Evolutionary conservation across 2,113 vertebrate species (phyloP).

Genomic region (Mormoops blainvillei): DNA sequence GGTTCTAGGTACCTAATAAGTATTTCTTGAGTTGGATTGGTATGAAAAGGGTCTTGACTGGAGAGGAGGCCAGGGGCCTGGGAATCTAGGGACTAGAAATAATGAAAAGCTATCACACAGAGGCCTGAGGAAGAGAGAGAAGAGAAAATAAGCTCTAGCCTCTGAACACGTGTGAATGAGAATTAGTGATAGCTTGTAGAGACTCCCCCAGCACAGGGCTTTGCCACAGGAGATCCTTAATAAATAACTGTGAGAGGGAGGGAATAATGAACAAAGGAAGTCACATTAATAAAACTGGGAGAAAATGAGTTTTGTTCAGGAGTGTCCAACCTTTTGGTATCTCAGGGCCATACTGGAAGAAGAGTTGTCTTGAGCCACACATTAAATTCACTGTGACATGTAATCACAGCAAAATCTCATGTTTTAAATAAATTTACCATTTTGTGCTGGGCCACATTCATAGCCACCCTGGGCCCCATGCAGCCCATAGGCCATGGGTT

Average conservation of each 20-base stretch:
- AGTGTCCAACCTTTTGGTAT: no score
- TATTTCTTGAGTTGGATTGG: background rate
- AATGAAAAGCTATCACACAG: background rate
- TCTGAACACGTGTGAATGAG: background rate
- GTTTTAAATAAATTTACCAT: no score
- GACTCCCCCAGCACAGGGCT: background rate
- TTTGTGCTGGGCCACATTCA: no score
- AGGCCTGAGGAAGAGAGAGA: background rate
- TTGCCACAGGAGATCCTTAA: background rate
- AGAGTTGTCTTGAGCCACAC: no score
- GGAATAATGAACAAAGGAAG: background rate
- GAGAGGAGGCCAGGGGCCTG: background rate
- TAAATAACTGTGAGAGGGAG: background rate
- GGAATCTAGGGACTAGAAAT: background rate
- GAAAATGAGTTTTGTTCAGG: background rate
- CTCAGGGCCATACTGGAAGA: no score
- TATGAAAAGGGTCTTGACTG: background rate
- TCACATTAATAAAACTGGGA: background rate
- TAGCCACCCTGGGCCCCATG: no score
- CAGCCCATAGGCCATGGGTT: no score
- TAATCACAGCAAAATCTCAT: no score
- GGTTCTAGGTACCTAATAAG: background rate
- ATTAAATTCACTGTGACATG: no score
- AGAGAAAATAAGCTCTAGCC: background rate
- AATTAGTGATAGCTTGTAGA: background rate